phyloP scores from a whole-genome alignment of 2,113 vertebrate genomes.

The Osmerus eperlanus region DNA sequence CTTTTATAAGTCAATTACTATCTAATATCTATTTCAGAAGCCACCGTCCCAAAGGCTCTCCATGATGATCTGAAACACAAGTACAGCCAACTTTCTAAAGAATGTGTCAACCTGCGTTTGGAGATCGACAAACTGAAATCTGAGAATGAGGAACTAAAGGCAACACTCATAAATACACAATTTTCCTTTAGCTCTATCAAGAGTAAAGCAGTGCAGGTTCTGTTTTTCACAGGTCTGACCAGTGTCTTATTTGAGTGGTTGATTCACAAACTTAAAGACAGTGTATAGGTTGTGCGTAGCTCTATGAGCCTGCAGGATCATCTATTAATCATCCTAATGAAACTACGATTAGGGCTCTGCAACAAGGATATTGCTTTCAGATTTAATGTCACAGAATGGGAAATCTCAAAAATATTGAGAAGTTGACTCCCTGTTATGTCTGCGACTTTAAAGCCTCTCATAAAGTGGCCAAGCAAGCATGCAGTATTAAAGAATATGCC shows the following conservation, averaged over 20 bases:
- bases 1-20: too few species aligned
- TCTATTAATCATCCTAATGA: slow-evolving; percentile 13
- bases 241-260: neutral
- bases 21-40: too few species aligned
- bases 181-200: neutral
- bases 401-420: slow-evolving; percentile 9
- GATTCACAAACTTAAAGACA: neutral
- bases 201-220: neutral
- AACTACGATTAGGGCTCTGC: neutral
- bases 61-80: too few species aligned
- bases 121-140: too few species aligned
- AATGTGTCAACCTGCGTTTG: too few species aligned
- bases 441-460: neutral
- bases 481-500: slow-evolving; percentile 17
- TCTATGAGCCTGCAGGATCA: neutral
- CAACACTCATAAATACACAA: neutral
- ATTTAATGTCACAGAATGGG: slow-evolving; percentile 1
- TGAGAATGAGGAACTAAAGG: neutral
- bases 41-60: too few species aligned
- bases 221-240: neutral
- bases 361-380: neutral
- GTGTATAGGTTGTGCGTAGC: neutral
- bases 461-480: slow-evolving; percentile 13
- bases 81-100: too few species aligned
- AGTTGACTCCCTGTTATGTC: slow-evolving; percentile 3